Percentiles rank a stretch among this genome's conserved stretches.
phyloP scores from a whole-genome alignment of 2,797 vertebrate genomes.

The Myripristis jacobus region DNA sequence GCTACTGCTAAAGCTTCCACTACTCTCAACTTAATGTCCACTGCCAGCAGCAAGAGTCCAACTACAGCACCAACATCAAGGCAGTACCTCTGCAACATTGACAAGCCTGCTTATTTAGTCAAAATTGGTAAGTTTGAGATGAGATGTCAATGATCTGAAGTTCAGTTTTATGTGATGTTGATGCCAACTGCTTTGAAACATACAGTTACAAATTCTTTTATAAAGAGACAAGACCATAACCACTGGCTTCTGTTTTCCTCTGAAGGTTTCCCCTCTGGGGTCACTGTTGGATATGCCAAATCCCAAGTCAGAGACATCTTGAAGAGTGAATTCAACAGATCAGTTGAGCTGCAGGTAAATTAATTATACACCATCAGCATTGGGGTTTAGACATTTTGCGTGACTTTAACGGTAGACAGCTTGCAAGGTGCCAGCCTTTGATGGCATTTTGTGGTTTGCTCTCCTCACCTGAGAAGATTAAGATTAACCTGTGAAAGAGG shows the following conservation, averaged over 20 bases:
- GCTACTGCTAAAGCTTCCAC: constrained; percentile 56
- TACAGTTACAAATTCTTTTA: background rate
- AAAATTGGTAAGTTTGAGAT: constrained; percentile 85
- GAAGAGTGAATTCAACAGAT: constrained; percentile 89
- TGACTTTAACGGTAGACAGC: background rate
- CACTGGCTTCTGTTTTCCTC: constrained; percentile 24
- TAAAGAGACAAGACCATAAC: background rate
- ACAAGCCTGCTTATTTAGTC: constrained; percentile 86
- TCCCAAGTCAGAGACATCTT: constrained; percentile 90
- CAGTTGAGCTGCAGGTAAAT: constrained; percentile 92
- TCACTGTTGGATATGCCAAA: constrained; percentile 89
- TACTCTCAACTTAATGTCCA: constrained; percentile 37
- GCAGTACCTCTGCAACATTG: constrained; percentile 88
- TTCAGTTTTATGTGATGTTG: constrained; percentile 12
- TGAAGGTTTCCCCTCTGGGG: constrained; percentile 88
- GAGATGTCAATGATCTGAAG: background rate
- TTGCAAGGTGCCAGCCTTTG: background rate
- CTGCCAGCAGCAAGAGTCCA: constrained; percentile 59
- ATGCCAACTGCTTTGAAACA: background rate
- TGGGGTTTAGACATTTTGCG: background rate
- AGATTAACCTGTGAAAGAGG: background rate
- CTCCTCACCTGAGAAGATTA: background rate
- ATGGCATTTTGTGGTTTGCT: background rate
- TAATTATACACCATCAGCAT: background rate
- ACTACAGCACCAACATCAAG: constrained; percentile 75